Conservation (phyloP, 1,140 invertebrate genomes). For the Meloidogyne floridensis region DNA sequence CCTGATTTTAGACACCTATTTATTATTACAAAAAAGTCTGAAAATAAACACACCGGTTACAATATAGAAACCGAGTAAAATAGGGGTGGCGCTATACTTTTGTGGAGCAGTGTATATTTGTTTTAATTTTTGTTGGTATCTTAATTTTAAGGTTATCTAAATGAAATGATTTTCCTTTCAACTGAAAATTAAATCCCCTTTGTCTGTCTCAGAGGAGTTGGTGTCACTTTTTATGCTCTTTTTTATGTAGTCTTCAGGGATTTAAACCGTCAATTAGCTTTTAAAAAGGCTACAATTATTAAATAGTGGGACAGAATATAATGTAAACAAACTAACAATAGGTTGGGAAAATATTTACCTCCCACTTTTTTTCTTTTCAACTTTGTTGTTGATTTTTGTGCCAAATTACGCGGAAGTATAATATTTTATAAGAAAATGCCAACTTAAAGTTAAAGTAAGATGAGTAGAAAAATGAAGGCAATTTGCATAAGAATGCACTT, state of each 20-base stretch:
- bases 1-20: no score
- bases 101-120: no score
- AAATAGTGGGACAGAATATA: background rate
- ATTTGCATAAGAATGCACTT: background rate
- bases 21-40: no score
- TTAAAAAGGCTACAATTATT: background rate
- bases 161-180: no score
- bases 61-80: no score
- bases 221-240: background rate
- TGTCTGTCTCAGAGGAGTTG: background rate
- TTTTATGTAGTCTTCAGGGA: background rate
- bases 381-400: background rate
- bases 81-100: no score
- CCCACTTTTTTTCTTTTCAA: background rate
- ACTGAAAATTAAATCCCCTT: background rate
- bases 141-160: no score
- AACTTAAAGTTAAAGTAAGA: background rate
- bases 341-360: background rate
- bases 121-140: background rate
- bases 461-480: slow-evolving; percentile 7
- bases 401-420: background rate
- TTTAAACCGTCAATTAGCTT: background rate
- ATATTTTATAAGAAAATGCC: background rate
- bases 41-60: no score
- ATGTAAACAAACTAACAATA: background rate